Percentiles rank a stretch among this genome's conserved stretches.
These are phyloP conservation scores for Synaphobranchus kaupii DNA, from an alignment of 2,797 vertebrate genomes.

Conservation along the genomic window DNA sequence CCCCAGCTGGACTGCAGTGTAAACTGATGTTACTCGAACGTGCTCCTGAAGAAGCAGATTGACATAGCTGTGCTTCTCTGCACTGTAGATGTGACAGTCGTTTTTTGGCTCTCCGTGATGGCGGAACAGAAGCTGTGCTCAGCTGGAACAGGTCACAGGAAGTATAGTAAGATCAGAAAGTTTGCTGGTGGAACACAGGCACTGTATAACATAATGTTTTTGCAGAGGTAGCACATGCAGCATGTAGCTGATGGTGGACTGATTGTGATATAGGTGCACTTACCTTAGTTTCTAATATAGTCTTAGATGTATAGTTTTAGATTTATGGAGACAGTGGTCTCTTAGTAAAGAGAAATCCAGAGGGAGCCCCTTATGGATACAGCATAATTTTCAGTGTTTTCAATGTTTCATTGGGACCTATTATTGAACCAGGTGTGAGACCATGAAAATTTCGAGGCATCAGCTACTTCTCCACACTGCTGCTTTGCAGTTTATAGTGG, in stretches of 20 bases:
- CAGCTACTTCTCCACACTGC: background rate
- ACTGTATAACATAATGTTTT: background rate
- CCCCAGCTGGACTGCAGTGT: background rate
- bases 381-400: too few relatives aligned
- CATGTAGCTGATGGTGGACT: background rate
- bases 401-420: background rate
- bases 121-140: background rate
- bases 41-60: background rate
- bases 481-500: background rate
- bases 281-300: background rate
- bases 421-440: background rate
- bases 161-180: background rate
- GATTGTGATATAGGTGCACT: background rate
- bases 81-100: background rate
- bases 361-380: too few relatives aligned
- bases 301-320: background rate
- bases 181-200: background rate
- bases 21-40: background rate
- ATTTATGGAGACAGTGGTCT: background rate
- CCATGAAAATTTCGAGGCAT: background rate
- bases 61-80: background rate
- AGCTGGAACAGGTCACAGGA: background rate
- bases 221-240: background rate
- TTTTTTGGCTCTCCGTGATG: background rate
- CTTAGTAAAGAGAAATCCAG: too few relatives aligned